phyloP scores from a whole-genome alignment of 1,140 invertebrate genomes.

The Drosophila auraria region DNA sequence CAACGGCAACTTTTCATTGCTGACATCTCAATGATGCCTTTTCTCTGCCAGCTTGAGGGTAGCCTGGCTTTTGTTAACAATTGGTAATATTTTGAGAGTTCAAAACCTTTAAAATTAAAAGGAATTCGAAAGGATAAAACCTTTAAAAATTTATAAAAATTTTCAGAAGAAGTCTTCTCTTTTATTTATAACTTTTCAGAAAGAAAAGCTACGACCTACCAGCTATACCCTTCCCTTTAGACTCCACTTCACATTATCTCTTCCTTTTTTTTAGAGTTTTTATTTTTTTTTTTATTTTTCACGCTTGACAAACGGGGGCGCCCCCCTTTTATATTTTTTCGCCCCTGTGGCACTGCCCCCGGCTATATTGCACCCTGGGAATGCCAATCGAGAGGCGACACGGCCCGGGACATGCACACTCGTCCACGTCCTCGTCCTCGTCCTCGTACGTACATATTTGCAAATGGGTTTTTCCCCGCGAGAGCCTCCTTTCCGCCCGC shows the following conservation, averaged over 20 bases:
- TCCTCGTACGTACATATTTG: constrained; percentile 56
- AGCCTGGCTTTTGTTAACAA: neutral
- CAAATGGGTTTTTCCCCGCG: constrained; percentile 57
- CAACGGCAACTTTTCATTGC: constrained; percentile 73
- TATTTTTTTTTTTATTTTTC: constrained; percentile 39
- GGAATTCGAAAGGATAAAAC: too few species aligned
- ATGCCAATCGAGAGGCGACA: constrained; percentile 48
- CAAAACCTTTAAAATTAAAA: too few species aligned
- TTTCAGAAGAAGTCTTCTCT: too few species aligned
- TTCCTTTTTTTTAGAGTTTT: neutral
- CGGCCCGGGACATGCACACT: constrained; percentile 18
- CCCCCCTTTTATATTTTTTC: constrained; percentile 4
- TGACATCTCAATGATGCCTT: constrained; percentile 73
- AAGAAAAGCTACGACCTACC: neutral
- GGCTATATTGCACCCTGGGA: constrained; percentile 55
- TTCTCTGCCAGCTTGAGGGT: neutral
- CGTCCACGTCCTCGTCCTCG: neutral
- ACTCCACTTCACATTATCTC: neutral
- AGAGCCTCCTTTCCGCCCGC: constrained; percentile 10
- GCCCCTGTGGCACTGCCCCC: neutral
- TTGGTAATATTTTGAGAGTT: neutral
- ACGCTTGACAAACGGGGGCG: constrained; percentile 49
- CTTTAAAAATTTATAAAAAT: too few species aligned
- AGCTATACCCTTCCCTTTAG: neutral
- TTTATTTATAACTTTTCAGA: too few species aligned